These are phyloP conservation scores for Oeneis ivallda DNA, from an alignment of 2,888 invertebrate genomes.

Conservation along the genomic window DNA sequence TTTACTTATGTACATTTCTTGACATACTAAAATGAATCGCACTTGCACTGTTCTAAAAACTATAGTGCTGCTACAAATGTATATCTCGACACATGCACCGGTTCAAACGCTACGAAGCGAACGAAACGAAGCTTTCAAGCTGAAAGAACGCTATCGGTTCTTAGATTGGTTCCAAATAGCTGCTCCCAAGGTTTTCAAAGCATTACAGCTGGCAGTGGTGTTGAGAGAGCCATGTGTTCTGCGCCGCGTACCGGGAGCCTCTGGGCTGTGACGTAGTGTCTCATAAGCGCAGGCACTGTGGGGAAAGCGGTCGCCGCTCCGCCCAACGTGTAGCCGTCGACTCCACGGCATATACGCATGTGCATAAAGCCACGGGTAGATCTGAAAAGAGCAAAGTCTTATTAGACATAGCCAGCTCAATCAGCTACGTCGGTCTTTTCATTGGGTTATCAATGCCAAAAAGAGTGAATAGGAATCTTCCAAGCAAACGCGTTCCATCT, in stretches of 20 bases:
- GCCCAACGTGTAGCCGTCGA: conserved; percentile 93
- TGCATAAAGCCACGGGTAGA: conserved; percentile 98
- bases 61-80: conserved; percentile 14
- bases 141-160: conserved; percentile 27
- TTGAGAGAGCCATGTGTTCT: conserved; percentile 96
- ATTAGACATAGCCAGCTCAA: background rate
- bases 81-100: conserved; percentile 19
- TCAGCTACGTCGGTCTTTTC: background rate
- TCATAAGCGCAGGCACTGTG: conserved; percentile 96
- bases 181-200: conserved; percentile 65
- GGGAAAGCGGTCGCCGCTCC: conserved; percentile 96
- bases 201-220: conserved; percentile 94
- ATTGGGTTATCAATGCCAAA: background rate
- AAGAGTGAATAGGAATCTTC: too few species aligned
- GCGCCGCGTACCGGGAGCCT: conserved; percentile 97
- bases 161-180: conserved; percentile 23
- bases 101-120: conserved; percentile 27
- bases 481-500: too few species aligned
- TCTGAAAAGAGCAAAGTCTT: conserved; percentile 76
- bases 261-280: conserved; percentile 93
- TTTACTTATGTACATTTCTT: conserved; percentile 36
- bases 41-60: conserved; percentile 15
- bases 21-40: conserved; percentile 12
- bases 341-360: conserved; percentile 93
- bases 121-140: conserved; percentile 24